Conservation (phyloP, 1,140 invertebrate genomes). For the Camponotus pennsylvanicus region DNA sequence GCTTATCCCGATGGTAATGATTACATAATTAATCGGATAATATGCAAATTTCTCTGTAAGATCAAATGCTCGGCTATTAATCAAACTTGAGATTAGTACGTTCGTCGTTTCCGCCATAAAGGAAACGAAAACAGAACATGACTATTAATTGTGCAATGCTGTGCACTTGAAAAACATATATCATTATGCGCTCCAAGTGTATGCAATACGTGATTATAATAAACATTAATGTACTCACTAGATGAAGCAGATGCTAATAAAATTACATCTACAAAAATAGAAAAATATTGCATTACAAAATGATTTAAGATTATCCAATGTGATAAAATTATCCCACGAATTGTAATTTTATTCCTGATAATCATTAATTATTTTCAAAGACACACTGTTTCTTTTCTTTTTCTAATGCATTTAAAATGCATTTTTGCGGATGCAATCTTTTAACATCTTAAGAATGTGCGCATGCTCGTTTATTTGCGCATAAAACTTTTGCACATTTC, state of each 20-base stretch:
- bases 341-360: neutral
- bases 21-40: conserved; percentile 35
- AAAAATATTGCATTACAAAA: neutral
- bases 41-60: conserved; percentile 42
- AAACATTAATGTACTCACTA: conserved; percentile 12
- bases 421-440: neutral
- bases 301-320: neutral
- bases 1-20: neutral
- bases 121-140: neutral
- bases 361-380: neutral
- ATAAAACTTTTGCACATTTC: conserved; percentile 41
- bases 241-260: neutral
- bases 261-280: neutral
- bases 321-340: neutral
- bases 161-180: conserved; percentile 26
- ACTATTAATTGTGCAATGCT: conserved; percentile 35
- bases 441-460: neutral
- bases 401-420: neutral
- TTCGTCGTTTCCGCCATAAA: neutral
- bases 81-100: neutral
- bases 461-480: neutral
- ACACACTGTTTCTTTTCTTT: neutral
- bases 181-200: neutral
- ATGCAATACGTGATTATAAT: neutral
- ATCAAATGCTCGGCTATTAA: conserved; percentile 23